A percentile compares a stretch with the other conserved stretches of the same genome.
Evolutionary conservation across 92 coral and sea anemone species (phyloP).

Genomic region (Isaurus tuberculatus): DNA sequence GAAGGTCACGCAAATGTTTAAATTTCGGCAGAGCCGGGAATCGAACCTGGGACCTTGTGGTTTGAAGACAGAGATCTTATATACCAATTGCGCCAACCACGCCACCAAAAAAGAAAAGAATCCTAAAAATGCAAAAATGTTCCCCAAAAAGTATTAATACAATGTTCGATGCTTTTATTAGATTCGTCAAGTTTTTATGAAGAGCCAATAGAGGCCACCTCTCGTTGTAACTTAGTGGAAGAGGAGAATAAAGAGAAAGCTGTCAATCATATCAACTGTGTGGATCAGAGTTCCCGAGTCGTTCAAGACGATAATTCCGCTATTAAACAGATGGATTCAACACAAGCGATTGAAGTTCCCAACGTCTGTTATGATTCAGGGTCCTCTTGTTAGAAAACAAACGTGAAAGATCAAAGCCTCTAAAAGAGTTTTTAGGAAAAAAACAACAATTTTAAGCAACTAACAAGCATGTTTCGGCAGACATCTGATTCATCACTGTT

Average conservation of each 20-base stretch:
- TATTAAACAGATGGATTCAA: not conserved
- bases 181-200: conserved; percentile 34
- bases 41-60: too few species aligned
- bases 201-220: conserved; percentile 17
- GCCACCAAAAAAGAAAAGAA: too few species aligned
- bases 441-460: too few species aligned
- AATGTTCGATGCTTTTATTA: not conserved
- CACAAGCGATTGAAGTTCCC: not conserved
- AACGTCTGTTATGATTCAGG: not conserved
- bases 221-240: not conserved
- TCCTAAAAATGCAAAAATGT: not conserved
- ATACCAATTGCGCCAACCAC: too few species aligned
- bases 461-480: too few species aligned
- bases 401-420: too few species aligned
- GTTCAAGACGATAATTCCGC: not conserved
- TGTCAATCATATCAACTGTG: not conserved
- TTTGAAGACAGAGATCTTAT: too few species aligned
- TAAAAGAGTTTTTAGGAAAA: too few species aligned
- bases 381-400: not conserved
- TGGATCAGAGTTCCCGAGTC: not conserved
- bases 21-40: too few species aligned
- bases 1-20: too few species aligned
- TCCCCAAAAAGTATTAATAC: not conserved
- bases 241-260: not conserved
- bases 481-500: too few species aligned